Base-by-base conservation (phyloP, 2,113 vertebrate species). In the Petaurus breviceps region DNA sequence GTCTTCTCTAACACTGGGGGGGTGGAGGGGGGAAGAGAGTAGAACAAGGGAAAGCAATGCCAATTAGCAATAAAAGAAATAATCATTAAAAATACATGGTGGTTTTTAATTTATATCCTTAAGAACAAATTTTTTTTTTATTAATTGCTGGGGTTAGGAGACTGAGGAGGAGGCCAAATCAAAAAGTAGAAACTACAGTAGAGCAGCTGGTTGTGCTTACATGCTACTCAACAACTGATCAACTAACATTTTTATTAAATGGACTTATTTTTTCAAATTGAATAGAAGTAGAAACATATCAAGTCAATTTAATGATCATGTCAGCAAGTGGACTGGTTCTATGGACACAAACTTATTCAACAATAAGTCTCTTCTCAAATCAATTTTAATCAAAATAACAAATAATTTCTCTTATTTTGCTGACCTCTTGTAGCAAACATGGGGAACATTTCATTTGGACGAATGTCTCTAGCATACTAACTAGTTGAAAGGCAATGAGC, bases 151-250 rank as follows among this genome's bases (percentile, higher is more conserved):
- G 37, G 51, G 49, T 16, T 57, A 51, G 37, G 2, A 49, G 47
- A 31, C 37, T 47, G 11, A 54, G 23, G 49, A 23, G 12, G 90
- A 61, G 14, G 90, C 68, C 47, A 31, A 84, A 47, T 46, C 12
- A 55, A 49, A 55, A 51, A 0, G 19, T 1, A 6, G 31, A 49
- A 11, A 37, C 52, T 22, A 14, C 2, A 0, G 3, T 0, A 1
- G 89, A 57, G 51, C 31, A 50, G 28, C 28, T 68, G 14, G 28
- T 61, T 31, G 8, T 8, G 28, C 3, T 26, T 47, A 31, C 28
- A 26, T n/a, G 31, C 24, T 26, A 12, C 50, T 43, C 31, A 68
- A 6, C 31, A 47, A 50, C 37, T 77, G 49, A 37, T 47, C 22
- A 53, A 49, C 51, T 51, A 28, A 31, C 1, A 11, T 3, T 26